These are phyloP conservation scores for Eretmochelys imbricata DNA, from an alignment of 2,113 vertebrate genomes.

Conservation along the genomic window DNA sequence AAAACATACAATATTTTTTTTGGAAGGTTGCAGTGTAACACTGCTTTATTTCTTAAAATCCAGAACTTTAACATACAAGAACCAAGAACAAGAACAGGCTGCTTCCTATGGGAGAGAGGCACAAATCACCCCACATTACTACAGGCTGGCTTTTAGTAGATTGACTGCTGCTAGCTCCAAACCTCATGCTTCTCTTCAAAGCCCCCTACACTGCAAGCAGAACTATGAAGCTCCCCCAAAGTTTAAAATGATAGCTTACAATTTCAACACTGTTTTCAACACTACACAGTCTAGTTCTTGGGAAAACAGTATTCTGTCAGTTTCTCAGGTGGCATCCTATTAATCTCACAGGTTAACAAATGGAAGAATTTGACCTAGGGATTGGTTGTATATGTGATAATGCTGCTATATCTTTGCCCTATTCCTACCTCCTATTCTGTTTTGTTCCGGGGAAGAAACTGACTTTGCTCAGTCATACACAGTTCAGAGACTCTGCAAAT, in stretches of 20 bases:
- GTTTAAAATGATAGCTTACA: neutral
- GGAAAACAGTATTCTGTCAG: accelerated
- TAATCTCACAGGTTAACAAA: neutral
- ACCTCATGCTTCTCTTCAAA: neutral
- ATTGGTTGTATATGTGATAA: neutral
- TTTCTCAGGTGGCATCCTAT: accelerated
- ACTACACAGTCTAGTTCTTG: neutral
- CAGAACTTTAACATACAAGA: neutral
- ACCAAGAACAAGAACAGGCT: neutral
- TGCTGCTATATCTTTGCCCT: neutral
- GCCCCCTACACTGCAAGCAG: neutral
- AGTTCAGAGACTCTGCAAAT: neutral
- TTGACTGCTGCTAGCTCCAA: neutral
- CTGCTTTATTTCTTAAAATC: neutral
- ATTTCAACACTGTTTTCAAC: neutral
- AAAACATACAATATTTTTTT: neutral
- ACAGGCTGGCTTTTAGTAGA: neutral
- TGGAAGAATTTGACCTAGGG: accelerated
- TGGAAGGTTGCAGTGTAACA: neutral
- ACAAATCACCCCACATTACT: neutral
- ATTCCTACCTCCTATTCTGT: neutral
- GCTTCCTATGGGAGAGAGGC: neutral
- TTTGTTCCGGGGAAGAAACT: neutral
- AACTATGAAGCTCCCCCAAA: neutral
- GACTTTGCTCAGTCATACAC: neutral